Conservation (phyloP, 1,140 invertebrate genomes). For the Lutraria rhynchaena region DNA sequence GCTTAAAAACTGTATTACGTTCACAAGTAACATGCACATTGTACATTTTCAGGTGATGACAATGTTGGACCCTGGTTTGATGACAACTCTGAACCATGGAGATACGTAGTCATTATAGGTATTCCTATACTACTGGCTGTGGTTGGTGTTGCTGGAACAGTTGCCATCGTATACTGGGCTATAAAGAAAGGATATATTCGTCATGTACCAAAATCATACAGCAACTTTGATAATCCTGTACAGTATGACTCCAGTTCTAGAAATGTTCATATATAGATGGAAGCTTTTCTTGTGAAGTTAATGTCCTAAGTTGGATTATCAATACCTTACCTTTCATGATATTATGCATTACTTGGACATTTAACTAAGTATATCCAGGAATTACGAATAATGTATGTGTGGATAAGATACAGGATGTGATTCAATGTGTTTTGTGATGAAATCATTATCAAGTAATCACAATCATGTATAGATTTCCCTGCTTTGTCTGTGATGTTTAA, state of each 20-base stretch:
- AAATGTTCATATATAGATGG: constrained; percentile 28
- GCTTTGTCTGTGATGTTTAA: no score
- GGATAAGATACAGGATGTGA: no score
- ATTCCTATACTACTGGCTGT: constrained; percentile 47
- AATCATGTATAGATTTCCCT: no score
- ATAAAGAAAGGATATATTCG: constrained; percentile 51
- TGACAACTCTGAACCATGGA: constrained; percentile 7
- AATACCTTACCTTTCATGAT: no score
- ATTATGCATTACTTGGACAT: no score
- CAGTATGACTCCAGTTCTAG: constrained; percentile 15
- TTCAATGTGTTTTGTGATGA: no score
- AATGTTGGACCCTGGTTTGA: constrained; percentile 22
- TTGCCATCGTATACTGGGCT: constrained; percentile 38
- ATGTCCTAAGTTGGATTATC: no score
- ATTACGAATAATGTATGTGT: no score
- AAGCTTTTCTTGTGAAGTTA: no score
- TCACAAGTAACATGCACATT: background rate
- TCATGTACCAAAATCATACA: constrained; percentile 44
- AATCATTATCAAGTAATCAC: no score
- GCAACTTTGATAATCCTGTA: constrained; percentile 48
- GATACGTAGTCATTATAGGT: constrained; percentile 45
- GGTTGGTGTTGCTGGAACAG: constrained; percentile 16
- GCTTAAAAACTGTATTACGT: no score
- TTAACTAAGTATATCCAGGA: no score
- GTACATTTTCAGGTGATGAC: constrained; percentile 15